Evolutionary conservation across 2,888 invertebrate genomes (phyloP).

Genomic region (Ditylenchus weischeri): DNA sequence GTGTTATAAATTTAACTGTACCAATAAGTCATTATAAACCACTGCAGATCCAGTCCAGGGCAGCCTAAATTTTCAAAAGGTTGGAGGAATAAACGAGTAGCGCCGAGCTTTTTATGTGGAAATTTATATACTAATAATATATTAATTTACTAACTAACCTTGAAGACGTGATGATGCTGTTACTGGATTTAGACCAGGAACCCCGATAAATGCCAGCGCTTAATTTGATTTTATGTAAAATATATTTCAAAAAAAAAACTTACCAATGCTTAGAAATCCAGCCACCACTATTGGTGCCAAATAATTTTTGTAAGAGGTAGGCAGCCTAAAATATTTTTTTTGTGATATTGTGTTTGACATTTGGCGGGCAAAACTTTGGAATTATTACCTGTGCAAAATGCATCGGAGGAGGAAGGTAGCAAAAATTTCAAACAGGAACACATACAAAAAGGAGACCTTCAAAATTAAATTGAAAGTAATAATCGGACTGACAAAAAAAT

Average conservation of each 20-base stretch:
- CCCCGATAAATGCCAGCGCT: conserved; percentile 51
- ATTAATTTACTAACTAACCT: conserved; percentile 8
- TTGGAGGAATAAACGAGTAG: too few species aligned
- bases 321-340: conserved; percentile 12
- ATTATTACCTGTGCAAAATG: conserved; percentile 24
- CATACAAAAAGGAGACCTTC: conserved; percentile 24
- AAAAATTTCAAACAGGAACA: conserved; percentile 34
- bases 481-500: neutral
- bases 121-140: too few species aligned
- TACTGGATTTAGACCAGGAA: conserved; percentile 56
- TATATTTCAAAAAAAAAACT: conserved; percentile 7
- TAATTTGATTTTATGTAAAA: neutral
- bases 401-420: conserved; percentile 42
- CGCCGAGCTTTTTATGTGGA: too few species aligned
- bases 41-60: conserved; percentile 46
- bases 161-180: conserved; percentile 46
- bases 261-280: conserved; percentile 40
- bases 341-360: too few species aligned
- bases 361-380: too few species aligned
- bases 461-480: neutral
- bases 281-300: conserved; percentile 42
- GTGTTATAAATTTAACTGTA: conserved; percentile 9
- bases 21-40: conserved; percentile 49
- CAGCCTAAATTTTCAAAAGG: conserved; percentile 34
- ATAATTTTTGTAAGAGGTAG: conserved; percentile 25